These are phyloP conservation scores for Drosophila ironensis DNA, from an alignment of 1,140 invertebrate species.

Conservation along the genomic window DNA sequence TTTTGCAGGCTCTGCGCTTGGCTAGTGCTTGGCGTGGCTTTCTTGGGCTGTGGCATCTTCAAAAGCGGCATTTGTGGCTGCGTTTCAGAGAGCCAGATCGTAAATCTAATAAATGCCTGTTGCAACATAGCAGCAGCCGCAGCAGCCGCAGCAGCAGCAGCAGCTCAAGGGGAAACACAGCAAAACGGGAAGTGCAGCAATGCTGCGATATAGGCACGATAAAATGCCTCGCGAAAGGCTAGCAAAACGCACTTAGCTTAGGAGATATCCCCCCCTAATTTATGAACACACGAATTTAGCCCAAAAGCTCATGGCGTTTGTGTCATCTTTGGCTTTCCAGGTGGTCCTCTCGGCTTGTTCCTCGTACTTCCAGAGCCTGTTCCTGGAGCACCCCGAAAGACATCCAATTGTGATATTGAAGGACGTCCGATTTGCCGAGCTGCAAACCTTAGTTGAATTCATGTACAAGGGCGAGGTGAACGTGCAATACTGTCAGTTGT, in stretches of 20 bases:
- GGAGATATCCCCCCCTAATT: too few species aligned
- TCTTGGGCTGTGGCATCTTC: slow-evolving; percentile 53
- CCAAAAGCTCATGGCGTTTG: too few species aligned
- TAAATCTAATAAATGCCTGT: slow-evolving; percentile 77
- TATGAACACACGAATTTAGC: too few species aligned
- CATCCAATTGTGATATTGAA: slow-evolving; percentile 97
- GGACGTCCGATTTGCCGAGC: slow-evolving; percentile 94
- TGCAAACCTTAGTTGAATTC: slow-evolving; percentile 95
- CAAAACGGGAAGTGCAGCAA: neutral
- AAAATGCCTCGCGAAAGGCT: too few species aligned
- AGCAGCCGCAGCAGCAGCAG: neutral
- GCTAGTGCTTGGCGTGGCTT: too few species aligned
- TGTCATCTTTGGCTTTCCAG: slow-evolving; percentile 31
- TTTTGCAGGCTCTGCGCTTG: too few species aligned
- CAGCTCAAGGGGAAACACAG: slow-evolving; percentile 10
- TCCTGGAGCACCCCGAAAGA: slow-evolving; percentile 93
- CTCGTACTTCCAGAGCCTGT: slow-evolving; percentile 95
- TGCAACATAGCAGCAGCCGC: slow-evolving; percentile 9
- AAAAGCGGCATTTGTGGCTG: slow-evolving; percentile 57
- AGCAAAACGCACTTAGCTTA: too few species aligned
- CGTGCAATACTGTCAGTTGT: slow-evolving; percentile 95
- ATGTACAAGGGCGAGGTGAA: slow-evolving; percentile 98
- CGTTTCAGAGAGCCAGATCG: slow-evolving; percentile 53
- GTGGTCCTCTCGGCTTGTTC: slow-evolving; percentile 97
- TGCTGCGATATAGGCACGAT: too few species aligned